phyloP scores from a whole-genome alignment of 35 echinoderm and acorn worm species.

The Heliocidaris erythrogramma region DNA sequence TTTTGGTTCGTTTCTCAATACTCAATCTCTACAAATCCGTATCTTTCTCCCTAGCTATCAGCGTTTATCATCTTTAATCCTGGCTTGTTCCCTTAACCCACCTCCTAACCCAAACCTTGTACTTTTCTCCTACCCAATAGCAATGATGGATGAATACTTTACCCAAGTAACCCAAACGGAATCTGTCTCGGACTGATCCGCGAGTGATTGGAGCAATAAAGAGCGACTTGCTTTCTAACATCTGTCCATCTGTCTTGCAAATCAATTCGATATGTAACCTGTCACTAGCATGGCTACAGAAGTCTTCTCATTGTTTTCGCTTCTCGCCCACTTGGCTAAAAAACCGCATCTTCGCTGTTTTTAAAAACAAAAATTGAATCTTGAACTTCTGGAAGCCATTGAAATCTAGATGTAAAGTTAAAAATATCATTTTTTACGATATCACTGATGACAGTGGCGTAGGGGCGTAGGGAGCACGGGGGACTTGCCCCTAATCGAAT shows the following conservation, averaged over 20 bases:
- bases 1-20: no score
- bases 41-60: no score
- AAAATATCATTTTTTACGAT: no score
- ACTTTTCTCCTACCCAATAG: neutral
- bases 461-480: no score
- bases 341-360: no score
- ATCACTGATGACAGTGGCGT: no score
- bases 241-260: neutral
- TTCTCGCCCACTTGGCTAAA: no score
- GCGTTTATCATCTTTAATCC: neutral
- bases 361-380: no score
- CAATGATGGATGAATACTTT: neutral
- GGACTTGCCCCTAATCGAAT: no score
- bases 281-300: neutral
- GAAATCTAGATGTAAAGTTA: no score
- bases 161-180: neutral
- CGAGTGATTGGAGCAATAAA: neutral
- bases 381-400: no score
- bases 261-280: constrained; percentile 18
- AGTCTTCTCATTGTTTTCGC: neutral
- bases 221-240: neutral
- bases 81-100: neutral
- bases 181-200: neutral
- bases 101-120: neutral
- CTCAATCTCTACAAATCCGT: no score